Evolutionary conservation across 2,113 vertebrate species (phyloP).

Genomic region (Archilochus colubris): DNA sequence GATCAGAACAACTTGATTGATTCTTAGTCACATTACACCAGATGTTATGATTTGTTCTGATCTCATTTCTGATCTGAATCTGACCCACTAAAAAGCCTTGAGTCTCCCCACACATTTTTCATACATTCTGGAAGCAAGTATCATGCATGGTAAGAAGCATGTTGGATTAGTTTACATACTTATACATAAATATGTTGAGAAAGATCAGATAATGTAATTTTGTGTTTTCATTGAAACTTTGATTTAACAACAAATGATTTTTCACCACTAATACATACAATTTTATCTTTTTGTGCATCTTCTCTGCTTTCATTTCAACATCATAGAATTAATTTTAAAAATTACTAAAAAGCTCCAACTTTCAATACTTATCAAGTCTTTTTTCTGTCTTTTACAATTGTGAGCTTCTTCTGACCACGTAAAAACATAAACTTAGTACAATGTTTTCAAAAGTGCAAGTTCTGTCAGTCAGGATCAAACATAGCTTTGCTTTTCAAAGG

Average conservation of each 20-base stretch:
- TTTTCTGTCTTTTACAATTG: background rate
- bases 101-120: slow-evolving; percentile 15
- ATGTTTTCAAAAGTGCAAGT: background rate
- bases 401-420: background rate
- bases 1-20: slow-evolving; percentile 38
- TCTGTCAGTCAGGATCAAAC: background rate
- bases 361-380: background rate
- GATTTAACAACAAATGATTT: background rate
- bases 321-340: background rate
- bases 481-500: background rate
- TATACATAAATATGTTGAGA: background rate
- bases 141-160: background rate
- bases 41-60: slow-evolving; percentile 58
- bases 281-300: background rate
- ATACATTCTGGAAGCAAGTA: slow-evolving; percentile 10
- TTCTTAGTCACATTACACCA: slow-evolving; percentile 53
- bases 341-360: background rate
- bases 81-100: slow-evolving; percentile 30
- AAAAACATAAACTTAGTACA: background rate
- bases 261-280: background rate
- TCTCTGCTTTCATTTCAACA: background rate
- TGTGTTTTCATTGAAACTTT: background rate
- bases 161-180: background rate
- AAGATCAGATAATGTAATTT: background rate
- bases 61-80: slow-evolving; percentile 57